Conservation (phyloP, 2,888 invertebrate species). For the Papilio elwesi region DNA sequence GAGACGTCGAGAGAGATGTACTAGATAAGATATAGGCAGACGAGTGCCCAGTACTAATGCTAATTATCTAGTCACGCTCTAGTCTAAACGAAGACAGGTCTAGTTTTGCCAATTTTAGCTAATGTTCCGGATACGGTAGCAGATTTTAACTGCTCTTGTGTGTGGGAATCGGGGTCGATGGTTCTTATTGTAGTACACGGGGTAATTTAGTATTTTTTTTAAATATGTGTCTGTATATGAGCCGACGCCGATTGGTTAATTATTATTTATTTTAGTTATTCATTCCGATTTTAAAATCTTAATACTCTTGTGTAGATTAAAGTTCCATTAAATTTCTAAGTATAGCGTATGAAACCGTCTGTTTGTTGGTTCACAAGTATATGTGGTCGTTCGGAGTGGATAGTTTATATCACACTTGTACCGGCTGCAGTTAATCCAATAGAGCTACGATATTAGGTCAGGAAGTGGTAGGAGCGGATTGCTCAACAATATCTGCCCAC, state of each 20-base stretch:
- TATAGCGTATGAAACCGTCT: too few species aligned
- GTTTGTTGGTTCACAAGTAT: too few species aligned
- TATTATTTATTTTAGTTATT: too few species aligned
- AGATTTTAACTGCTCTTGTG: conserved; percentile 16
- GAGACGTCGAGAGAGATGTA: conserved; percentile 45
- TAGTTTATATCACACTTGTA: background rate
- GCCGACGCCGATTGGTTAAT: too few species aligned
- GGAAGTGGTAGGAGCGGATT: conserved; percentile 35
- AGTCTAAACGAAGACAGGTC: conserved; percentile 25
- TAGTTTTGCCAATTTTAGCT: conserved; percentile 25
- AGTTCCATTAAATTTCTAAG: too few species aligned
- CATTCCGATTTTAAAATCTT: too few species aligned
- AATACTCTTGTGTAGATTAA: too few species aligned
- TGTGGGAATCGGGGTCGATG: background rate
- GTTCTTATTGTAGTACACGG: background rate
- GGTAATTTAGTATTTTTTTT: too few species aligned
- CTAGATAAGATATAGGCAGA: conserved; percentile 35
- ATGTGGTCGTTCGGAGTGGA: too few species aligned
- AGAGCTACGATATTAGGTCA: conserved; percentile 20
- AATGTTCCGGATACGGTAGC: conserved; percentile 29
- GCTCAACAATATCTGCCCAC: conserved; percentile 30
- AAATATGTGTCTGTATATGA: too few species aligned
- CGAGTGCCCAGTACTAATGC: conserved; percentile 13
- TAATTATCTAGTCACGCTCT: conserved; percentile 35
- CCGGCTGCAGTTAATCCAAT: conserved; percentile 1